These are phyloP conservation scores for Pseudomugil tenellus DNA, from an alignment of 2,797 vertebrate genomes.

Conservation along the genomic window DNA sequence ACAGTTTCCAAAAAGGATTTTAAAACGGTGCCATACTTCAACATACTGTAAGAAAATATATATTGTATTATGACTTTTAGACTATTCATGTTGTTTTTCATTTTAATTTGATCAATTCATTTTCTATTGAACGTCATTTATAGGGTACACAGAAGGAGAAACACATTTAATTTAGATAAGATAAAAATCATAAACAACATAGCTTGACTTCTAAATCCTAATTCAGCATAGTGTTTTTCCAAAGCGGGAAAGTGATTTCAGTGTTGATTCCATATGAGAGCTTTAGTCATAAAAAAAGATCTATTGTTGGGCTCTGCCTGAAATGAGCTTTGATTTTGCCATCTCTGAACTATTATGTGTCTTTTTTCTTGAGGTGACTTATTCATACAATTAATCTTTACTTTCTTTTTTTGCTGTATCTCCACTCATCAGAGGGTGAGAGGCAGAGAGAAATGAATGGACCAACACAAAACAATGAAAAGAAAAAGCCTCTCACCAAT, in stretches of 20 bases:
- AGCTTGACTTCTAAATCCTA: background rate
- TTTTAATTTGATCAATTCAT: background rate
- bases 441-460: constrained; percentile 50
- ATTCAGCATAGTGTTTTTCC: background rate
- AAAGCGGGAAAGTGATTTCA: background rate
- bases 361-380: background rate
- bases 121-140: background rate
- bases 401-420: background rate
- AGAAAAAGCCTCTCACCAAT: constrained; percentile 56
- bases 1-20: no score
- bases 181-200: background rate
- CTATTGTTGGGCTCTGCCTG: background rate
- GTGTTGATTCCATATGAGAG: background rate
- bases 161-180: background rate
- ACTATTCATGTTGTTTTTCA: background rate
- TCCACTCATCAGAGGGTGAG: constrained; percentile 31
- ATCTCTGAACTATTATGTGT: constrained; percentile 1
- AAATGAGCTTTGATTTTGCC: constrained; percentile 27
- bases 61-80: no score
- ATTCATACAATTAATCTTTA: background rate
- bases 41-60: no score
- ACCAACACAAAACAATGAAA: constrained; percentile 51
- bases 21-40: no score
- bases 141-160: background rate
- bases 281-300: constrained; percentile 17